Evolutionary conservation across 1,140 invertebrate genomes (phyloP).

Genomic region (Diachasmimorpha longicaudata): DNA sequence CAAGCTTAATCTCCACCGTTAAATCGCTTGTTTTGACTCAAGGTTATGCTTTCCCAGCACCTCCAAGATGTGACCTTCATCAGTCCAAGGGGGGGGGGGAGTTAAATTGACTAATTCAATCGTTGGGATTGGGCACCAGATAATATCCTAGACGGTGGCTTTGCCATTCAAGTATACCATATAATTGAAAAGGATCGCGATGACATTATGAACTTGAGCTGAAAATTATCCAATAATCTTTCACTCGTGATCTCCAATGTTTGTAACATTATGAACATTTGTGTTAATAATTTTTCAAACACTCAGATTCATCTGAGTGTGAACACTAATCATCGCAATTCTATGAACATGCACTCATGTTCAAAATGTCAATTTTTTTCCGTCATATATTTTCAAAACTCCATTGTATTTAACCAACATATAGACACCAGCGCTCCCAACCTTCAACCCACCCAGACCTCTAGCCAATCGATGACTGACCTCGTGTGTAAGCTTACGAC

Average conservation of each 20-base stretch:
- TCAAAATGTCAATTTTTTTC: too few relatives aligned
- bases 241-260: too few relatives aligned
- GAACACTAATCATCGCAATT: too few relatives aligned
- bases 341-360: too few relatives aligned
- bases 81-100: not conserved
- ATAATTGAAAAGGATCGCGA: too few relatives aligned
- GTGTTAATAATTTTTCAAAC: too few relatives aligned
- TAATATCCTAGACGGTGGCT: not conserved
- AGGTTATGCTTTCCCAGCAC: not conserved
- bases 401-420: too few relatives aligned
- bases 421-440: not conserved
- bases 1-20: not conserved
- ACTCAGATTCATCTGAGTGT: too few relatives aligned
- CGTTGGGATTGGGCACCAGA: not conserved
- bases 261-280: too few relatives aligned
- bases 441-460: not conserved
- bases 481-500: not conserved
- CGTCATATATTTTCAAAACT: too few relatives aligned
- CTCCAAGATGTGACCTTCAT: not conserved
- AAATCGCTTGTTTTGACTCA: not conserved
- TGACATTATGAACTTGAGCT: too few relatives aligned
- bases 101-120: not conserved
- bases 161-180: not conserved
- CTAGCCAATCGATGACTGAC: slow-evolving; percentile 11
- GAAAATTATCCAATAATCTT: too few relatives aligned